Base-by-base conservation (phyloP, 2,888 invertebrate species). In the Baronia brevicornis region DNA sequence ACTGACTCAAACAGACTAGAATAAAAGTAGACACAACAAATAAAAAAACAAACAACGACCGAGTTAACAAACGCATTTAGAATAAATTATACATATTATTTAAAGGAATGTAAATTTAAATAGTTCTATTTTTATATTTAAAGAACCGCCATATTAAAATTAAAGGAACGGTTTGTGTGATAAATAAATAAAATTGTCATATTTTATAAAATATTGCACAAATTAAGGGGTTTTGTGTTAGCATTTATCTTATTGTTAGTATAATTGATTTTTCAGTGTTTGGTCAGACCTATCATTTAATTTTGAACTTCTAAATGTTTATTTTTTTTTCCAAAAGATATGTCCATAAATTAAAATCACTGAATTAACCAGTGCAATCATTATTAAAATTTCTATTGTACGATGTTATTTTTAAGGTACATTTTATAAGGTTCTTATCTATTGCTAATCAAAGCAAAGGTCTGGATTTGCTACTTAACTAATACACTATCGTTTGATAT, bases 1-100 rank as follows among this genome's bases (percentile, higher is more conserved):
- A 35, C 45, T 48, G 43, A 51, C 48, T 50, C 38, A 32, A 34
- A 36, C 40, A 36, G 53, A 54, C 53, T 53, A 53, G 51, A 53
- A 43, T 39, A 39, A 17, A 25, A 35, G 19, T 27, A 23, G 23
- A 33, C 22, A 8, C 23, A 36, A 43, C 22, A 43, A 52, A 44
- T 43, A 47, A 45, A 30, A 43, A 44, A 47, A 43, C 28, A 53
- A 48, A 30, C 45, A 54, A 54, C 48, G 39, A 47, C 37, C 21
- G 20, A 37, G 44, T 46, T 44, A 49, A 44, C 28, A 36, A 44
- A 11, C 44, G 45, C 28, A 32, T 42, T 43, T 48, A 49, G 23
- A 43, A 34, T 44, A 43, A 30, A 36, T 26, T 26, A 37, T 42
- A 45, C 30, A 42, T n/a, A n/a, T n/a, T n/a, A 34, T 22, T 33